Conservation (phyloP, 1,140 invertebrate species). For the Drosophila kanapiae region DNA sequence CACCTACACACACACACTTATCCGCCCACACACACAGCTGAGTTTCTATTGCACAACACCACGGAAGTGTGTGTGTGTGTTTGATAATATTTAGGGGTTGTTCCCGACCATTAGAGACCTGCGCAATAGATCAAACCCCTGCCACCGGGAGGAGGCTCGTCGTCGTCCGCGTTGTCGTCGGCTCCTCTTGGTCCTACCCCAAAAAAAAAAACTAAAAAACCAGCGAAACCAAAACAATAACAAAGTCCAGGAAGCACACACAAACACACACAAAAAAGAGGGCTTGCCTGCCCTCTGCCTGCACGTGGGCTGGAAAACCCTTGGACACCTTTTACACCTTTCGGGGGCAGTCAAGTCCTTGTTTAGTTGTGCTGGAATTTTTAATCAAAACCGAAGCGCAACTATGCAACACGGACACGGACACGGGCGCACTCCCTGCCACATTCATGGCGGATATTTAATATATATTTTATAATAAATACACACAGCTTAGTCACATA, state of each 20-base stretch:
- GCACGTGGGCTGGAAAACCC: conserved; percentile 56
- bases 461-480: conserved; percentile 39
- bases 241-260: conserved; percentile 10
- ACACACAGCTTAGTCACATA: conserved; percentile 9
- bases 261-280: not conserved
- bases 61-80: not conserved
- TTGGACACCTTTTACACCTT: conserved; percentile 47
- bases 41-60: conserved; percentile 66
- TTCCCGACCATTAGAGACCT: conserved; percentile 75
- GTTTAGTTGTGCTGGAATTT: conserved; percentile 58
- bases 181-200: conserved; percentile 68
- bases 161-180: conserved; percentile 8
- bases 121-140: conserved; percentile 59
- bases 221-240: conserved; percentile 41
- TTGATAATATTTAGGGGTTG: conserved; percentile 66
- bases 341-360: conserved; percentile 15
- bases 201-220: conserved; percentile 46
- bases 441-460: conserved; percentile 40
- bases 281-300: not conserved
- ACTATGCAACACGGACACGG: conserved; percentile 56
- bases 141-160: conserved; percentile 55
- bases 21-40: conserved; percentile 22
- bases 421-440: conserved; percentile 19
- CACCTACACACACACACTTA: conserved; percentile 53
- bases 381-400: conserved; percentile 75